Evolutionary conservation across 2,888 invertebrate genomes (phyloP).

Genomic region (Ariolimax columbianus): DNA sequence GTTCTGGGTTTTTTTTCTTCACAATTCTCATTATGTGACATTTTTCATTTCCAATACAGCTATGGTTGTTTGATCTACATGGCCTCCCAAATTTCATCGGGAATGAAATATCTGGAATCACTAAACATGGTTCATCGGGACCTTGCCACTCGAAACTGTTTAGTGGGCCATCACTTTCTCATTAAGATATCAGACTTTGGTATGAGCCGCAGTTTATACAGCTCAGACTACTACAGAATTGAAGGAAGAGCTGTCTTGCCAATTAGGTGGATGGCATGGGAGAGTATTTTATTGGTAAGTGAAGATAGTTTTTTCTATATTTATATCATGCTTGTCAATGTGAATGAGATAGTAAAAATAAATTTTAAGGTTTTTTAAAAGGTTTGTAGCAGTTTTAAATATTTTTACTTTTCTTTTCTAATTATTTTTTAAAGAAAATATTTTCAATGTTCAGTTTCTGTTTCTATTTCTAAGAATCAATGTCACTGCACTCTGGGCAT

Average conservation of each 20-base stretch:
- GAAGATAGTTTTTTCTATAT: not conserved
- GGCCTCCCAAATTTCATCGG: slow-evolving; percentile 91
- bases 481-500: too few species aligned
- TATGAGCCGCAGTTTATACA: slow-evolving; percentile 77
- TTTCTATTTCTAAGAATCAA: too few species aligned
- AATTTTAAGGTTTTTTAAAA: too few species aligned
- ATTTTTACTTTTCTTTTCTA: too few species aligned
- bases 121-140: slow-evolving; percentile 94
- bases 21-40: slow-evolving; percentile 1
- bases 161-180: slow-evolving; percentile 89
- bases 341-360: too few species aligned
- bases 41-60: slow-evolving; percentile 81
- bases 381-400: too few species aligned
- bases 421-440: too few species aligned
- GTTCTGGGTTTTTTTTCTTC: not conserved
- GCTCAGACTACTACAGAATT: slow-evolving; percentile 88
- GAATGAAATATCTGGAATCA: slow-evolving; percentile 92
- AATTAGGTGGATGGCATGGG: slow-evolving; percentile 94
- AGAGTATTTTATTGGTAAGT: slow-evolving; percentile 84
- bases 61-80: slow-evolving; percentile 90
- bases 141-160: slow-evolving; percentile 90
- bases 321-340: too few species aligned
- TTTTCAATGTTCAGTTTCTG: too few species aligned
- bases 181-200: slow-evolving; percentile 79
- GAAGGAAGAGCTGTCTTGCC: slow-evolving; percentile 89